Evolutionary conservation across 2,797 vertebrate species (phyloP).

Genomic region (Spea hammondii): DNA sequence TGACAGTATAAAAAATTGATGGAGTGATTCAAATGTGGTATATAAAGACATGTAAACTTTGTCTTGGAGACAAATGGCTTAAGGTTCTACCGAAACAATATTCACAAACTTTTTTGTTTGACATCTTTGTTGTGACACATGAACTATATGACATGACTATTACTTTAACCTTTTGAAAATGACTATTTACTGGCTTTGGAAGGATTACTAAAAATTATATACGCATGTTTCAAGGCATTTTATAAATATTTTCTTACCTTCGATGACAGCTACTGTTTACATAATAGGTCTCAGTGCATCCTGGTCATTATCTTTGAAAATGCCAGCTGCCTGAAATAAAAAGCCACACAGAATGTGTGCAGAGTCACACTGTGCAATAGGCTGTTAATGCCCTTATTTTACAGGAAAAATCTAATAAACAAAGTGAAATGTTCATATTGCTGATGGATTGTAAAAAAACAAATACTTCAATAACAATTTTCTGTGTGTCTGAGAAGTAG

Average conservation of each 20-base stretch:
- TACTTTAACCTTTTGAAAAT: background rate
- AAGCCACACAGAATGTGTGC: background rate
- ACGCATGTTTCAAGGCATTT: background rate
- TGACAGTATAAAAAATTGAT: too few relatives aligned
- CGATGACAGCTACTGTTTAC: background rate
- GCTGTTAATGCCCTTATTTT: too few relatives aligned
- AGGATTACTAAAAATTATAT: background rate
- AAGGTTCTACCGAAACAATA: too few relatives aligned
- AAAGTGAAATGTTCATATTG: too few relatives aligned
- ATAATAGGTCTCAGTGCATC: background rate
- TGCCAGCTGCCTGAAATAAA: slow-evolving; percentile 1
- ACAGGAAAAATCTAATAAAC: too few relatives aligned
- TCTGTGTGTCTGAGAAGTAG: too few relatives aligned
- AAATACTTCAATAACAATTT: too few relatives aligned
- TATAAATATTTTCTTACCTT: background rate
- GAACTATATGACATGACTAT: background rate
- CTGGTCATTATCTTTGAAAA: background rate
- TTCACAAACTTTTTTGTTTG: background rate
- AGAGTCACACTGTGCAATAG: background rate
- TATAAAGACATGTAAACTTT: too few relatives aligned
- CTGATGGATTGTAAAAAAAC: too few relatives aligned
- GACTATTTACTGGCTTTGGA: background rate
- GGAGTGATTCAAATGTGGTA: too few relatives aligned
- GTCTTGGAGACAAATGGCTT: too few relatives aligned
- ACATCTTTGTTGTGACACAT: background rate